Percentiles rank a stretch among this genome's conserved stretches.
These are phyloP conservation scores for Nycticryphes semicollaris DNA, from an alignment of 2,113 vertebrate species.

Conservation along the genomic window DNA sequence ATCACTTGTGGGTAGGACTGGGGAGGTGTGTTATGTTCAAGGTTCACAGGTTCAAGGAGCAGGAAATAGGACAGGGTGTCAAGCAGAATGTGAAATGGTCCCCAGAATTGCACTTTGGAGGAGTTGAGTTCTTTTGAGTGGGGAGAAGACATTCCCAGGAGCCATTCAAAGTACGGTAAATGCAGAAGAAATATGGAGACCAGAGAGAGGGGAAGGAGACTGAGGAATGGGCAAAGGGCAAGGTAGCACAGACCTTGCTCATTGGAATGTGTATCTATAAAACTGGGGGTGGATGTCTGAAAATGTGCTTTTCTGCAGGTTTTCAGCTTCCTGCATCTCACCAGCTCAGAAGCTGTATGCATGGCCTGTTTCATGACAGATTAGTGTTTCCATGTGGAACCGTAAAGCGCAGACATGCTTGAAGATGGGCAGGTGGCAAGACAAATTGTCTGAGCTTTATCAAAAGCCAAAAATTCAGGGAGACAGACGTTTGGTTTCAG, in stretches of 20 bases:
- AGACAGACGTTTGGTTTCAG: conserved; percentile 37
- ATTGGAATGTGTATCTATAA: not conserved
- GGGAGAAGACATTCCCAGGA: not conserved
- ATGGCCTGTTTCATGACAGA: not conserved
- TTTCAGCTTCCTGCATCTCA: not conserved
- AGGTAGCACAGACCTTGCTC: not conserved
- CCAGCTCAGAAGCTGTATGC: not conserved
- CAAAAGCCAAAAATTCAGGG: conserved; percentile 9
- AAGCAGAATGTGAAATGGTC: not conserved
- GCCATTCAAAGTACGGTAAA: not conserved
- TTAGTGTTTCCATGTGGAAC: not conserved
- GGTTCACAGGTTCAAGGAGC: conserved; percentile 6
- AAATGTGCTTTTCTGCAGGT: not conserved
- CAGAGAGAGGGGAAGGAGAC: not conserved
- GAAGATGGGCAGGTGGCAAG: conserved; percentile 41
- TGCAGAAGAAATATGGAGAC: not conserved
- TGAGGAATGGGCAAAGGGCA: not conserved
- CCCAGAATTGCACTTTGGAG: not conserved
- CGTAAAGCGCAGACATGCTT: not conserved
- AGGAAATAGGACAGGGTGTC: not conserved
- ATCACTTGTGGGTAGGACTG: not conserved
- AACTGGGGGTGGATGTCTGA: not conserved
- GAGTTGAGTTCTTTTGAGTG: not conserved
- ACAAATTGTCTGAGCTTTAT: conserved; percentile 47
- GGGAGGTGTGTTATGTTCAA: not conserved